Conservation (phyloP, 2,888 invertebrate genomes). For the Gastracanthus pulcherrimus region DNA sequence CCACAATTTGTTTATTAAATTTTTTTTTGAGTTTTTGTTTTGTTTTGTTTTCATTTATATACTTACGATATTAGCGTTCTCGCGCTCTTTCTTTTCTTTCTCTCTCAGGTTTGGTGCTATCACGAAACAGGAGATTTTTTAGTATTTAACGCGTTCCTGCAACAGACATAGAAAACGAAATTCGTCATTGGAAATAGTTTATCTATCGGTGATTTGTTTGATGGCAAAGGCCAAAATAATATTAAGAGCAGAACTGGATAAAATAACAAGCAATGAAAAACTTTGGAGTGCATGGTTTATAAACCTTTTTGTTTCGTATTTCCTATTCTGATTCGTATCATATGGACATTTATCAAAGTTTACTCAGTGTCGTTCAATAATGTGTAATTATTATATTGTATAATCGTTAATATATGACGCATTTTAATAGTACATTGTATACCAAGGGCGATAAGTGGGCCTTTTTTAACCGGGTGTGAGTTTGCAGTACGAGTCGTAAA, state of each 20-base stretch:
- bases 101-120: conserved; percentile 72
- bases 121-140: conserved; percentile 66
- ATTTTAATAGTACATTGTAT: too few species aligned
- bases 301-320: not conserved
- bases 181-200: conserved; percentile 29
- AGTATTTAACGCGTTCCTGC: conserved; percentile 75
- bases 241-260: conserved; percentile 31
- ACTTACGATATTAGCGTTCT: conserved; percentile 69
- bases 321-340: not conserved
- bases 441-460: too few species aligned
- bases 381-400: too few species aligned
- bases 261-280: not conserved
- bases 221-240: not conserved
- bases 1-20: conserved; percentile 44
- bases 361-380: too few species aligned
- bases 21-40: conserved; percentile 56
- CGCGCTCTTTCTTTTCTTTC: conserved; percentile 67
- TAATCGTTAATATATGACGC: too few species aligned
- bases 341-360: too few species aligned
- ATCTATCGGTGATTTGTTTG: conserved; percentile 1
- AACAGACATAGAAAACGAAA: conserved; percentile 68
- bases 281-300: not conserved
- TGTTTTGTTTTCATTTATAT: conserved; percentile 64
- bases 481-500: too few species aligned
- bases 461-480: too few species aligned